Evolutionary conservation across 92 coral and sea anemone genomes (phyloP).

Genomic region (Palythoa caribaeorum): DNA sequence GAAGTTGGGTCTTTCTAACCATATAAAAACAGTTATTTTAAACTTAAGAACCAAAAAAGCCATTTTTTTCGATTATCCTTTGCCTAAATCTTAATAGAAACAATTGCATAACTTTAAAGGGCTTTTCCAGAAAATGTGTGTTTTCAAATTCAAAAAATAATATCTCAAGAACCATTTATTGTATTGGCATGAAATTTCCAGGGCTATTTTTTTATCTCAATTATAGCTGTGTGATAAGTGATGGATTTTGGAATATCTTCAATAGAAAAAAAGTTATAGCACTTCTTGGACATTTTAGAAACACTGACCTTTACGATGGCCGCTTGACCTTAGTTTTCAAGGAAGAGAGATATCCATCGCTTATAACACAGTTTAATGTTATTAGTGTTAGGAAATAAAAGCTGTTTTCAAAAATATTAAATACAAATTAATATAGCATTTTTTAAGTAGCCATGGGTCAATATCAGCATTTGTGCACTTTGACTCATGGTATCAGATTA

Average conservation of each 20-base stretch:
- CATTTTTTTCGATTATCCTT: background rate
- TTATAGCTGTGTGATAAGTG: constrained; percentile 18
- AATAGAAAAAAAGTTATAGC: constrained; percentile 26
- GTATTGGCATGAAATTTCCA: constrained; percentile 2
- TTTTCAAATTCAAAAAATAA: constrained; percentile 21
- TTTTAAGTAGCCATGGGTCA: constrained; percentile 36
- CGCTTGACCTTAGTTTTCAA: constrained; percentile 32
- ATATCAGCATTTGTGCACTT: constrained; percentile 34
- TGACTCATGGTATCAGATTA: constrained; percentile 35
- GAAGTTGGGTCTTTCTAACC: background rate
- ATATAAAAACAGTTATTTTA: background rate
- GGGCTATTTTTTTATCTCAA: constrained; percentile 12
- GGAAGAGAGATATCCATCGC: constrained; percentile 12
- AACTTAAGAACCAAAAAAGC: constrained; percentile 1
- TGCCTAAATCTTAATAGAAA: constrained; percentile 15
- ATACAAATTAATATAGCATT: constrained; percentile 13
- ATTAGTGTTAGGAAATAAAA: constrained; percentile 34
- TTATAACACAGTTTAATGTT: constrained; percentile 33
- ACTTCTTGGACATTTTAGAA: constrained; percentile 4
- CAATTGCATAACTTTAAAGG: constrained; percentile 14
- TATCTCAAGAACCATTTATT: constrained; percentile 29
- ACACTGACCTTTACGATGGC: constrained; percentile 25
- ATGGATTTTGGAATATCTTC: constrained; percentile 21
- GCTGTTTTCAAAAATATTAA: constrained; percentile 3
- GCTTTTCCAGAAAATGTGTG: constrained; percentile 32